These are phyloP conservation scores for Bungarus multicinctus DNA, from an alignment of 2,113 vertebrate species.

Conservation along the genomic window DNA sequence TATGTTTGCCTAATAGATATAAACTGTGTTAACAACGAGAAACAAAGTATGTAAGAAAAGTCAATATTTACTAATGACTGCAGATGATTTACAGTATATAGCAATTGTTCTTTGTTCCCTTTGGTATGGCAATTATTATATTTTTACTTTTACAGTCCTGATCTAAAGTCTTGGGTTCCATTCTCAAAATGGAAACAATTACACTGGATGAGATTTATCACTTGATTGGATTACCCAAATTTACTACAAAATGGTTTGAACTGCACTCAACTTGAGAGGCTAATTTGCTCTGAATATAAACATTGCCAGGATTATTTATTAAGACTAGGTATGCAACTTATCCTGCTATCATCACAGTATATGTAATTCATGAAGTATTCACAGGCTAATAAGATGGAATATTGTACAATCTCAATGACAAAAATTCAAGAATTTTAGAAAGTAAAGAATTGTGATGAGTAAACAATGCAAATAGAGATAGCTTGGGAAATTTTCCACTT, in stretches of 20 bases:
- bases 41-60: neutral
- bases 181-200: constrained; percentile 17
- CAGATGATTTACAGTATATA: neutral
- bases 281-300: constrained; percentile 22
- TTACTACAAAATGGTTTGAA: neutral
- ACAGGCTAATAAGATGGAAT: neutral
- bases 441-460: constrained; percentile 7
- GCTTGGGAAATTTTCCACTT: neutral
- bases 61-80: neutral
- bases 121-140: neutral
- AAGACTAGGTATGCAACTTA: constrained; percentile 2
- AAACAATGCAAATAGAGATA: neutral
- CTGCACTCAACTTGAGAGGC: constrained; percentile 9
- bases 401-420: constrained; percentile 14
- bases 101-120: neutral
- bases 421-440: constrained; percentile 2
- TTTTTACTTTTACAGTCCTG: neutral
- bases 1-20: neutral
- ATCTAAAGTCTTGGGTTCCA: neutral
- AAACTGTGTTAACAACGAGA: neutral
- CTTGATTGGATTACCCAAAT: neutral
- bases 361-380: constrained; percentile 7
- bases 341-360: neutral
- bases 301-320: constrained; percentile 14
- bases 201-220: neutral